These are phyloP conservation scores for Etheostoma spectabile DNA, from an alignment of 2,113 vertebrate genomes.

Conservation along the genomic window DNA sequence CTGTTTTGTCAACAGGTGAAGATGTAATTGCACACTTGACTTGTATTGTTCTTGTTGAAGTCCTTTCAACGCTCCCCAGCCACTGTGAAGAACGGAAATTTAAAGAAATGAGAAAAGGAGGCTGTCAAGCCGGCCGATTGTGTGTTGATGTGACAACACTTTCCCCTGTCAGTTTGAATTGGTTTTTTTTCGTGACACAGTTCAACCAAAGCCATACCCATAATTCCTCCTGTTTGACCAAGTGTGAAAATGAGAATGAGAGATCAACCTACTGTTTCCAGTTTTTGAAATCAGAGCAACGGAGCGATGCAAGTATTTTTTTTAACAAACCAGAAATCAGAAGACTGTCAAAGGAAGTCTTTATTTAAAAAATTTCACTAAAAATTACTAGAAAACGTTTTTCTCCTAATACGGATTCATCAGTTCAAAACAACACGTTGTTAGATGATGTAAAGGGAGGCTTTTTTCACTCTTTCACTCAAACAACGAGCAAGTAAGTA, in stretches of 20 bases:
- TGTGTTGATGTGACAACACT: slow-evolving; percentile 58
- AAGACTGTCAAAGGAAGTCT: not conserved
- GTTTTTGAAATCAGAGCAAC: not conserved
- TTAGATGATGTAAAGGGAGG: too few species aligned
- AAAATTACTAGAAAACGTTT: too few species aligned
- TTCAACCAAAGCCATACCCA: slow-evolving; percentile 18
- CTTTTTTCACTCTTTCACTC: too few species aligned
- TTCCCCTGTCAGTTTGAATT: slow-evolving; percentile 24
- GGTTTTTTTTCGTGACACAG: slow-evolving; percentile 34
- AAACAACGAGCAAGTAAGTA: too few species aligned
- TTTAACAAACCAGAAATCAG: not conserved
- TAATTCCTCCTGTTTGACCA: slow-evolving; percentile 48
- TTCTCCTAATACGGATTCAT: too few species aligned
- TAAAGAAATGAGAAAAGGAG: slow-evolving; percentile 13
- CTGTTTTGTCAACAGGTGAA: slow-evolving; percentile 71
- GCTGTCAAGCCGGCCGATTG: slow-evolving; percentile 1
- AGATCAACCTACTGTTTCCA: not conserved
- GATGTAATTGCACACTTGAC: slow-evolving; percentile 65
- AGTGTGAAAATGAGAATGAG: slow-evolving; percentile 24
- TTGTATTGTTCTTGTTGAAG: slow-evolving; percentile 24
- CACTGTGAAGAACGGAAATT: slow-evolving; percentile 11
- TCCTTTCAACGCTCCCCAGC: slow-evolving; percentile 5
- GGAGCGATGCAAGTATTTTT: slow-evolving; percentile 1
- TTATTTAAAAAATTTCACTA: not conserved
- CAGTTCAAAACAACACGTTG: too few species aligned